Percentiles rank a stretch among this genome's conserved stretches.
Conservation (phyloP, 2,888 invertebrate species). For the Glyphotaelius pellucidus region DNA sequence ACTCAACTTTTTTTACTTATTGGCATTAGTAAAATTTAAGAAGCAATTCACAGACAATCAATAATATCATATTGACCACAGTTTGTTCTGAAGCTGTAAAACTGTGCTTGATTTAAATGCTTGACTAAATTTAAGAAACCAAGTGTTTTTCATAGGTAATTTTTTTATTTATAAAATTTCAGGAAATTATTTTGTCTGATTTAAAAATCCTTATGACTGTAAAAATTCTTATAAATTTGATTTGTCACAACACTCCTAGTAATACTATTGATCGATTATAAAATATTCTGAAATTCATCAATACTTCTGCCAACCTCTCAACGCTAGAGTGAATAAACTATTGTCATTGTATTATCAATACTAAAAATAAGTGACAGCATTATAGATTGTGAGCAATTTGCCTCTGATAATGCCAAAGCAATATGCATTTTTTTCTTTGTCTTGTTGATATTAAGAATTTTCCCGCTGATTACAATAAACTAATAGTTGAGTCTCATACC, state of each 20-base stretch:
- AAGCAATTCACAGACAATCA: background rate
- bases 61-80: background rate
- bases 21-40: background rate
- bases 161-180: too few species aligned
- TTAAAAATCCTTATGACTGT: too few species aligned
- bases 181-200: too few species aligned
- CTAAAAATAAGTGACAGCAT: background rate
- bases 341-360: background rate
- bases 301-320: background rate
- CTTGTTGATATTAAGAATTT: background rate
- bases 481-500: conserved; percentile 66
- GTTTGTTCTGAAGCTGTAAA: too few species aligned
- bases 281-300: too few species aligned
- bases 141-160: too few species aligned
- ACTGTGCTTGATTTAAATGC: too few species aligned
- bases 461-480: background rate
- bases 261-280: too few species aligned
- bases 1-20: background rate
- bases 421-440: background rate
- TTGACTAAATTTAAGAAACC: too few species aligned
- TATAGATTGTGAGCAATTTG: background rate
- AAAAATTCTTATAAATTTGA: too few species aligned
- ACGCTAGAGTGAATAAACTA: too few species aligned
- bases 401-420: background rate
- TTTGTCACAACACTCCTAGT: too few species aligned